Percentiles rank a stretch among this genome's conserved stretches.
phyloP scores from a whole-genome alignment of 2,888 invertebrate genomes.

The Coremacera marginata region DNA sequence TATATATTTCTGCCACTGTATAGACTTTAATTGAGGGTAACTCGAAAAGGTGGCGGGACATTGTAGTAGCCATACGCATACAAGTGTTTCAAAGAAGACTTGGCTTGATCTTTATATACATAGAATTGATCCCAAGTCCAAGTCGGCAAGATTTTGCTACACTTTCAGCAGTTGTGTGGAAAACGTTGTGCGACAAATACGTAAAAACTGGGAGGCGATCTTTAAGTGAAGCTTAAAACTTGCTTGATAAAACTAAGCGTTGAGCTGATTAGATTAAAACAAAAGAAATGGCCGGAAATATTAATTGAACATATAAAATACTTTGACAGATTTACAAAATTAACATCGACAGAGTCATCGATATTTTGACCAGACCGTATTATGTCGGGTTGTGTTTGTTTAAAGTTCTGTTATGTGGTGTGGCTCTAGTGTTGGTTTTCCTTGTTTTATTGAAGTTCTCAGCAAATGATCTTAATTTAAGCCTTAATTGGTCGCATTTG shows the following conservation, averaged over 20 bases:
- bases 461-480: background rate
- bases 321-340: background rate
- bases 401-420: background rate
- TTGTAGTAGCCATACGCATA: background rate
- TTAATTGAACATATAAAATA: conserved; percentile 4
- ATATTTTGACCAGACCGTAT: background rate
- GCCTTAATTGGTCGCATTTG: background rate
- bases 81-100: background rate
- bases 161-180: conserved; percentile 55
- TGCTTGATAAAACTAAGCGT: background rate
- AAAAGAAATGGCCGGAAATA: conserved; percentile 20
- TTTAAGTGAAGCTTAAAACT: background rate
- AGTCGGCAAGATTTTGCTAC: conserved; percentile 27
- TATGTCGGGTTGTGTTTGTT: background rate
- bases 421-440: background rate
- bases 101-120: background rate
- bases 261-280: conserved; percentile 12
- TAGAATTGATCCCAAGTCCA: background rate
- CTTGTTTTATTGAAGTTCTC: background rate
- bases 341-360: background rate
- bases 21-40: background rate
- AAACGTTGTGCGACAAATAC: conserved; percentile 50
- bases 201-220: background rate
- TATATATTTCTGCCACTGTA: conserved; percentile 5
- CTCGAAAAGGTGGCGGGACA: background rate